Conservation (phyloP, 2,797 vertebrate genomes). For the Neosilurus hyrtlii region DNA sequence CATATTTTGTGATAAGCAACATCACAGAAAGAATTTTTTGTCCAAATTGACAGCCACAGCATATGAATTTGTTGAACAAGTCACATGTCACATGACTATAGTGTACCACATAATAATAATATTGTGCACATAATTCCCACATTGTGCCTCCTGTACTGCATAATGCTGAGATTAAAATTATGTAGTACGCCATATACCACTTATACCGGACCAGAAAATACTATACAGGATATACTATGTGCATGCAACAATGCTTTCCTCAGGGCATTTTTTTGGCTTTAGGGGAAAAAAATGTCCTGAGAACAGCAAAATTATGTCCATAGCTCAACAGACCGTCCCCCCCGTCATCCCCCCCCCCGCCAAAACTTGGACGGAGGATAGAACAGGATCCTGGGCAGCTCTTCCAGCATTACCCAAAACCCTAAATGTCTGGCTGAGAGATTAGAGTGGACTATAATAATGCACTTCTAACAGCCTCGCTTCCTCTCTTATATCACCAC, state of each 20-base stretch:
- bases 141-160: too few relatives aligned
- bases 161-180: not conserved
- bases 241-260: not conserved
- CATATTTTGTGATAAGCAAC: not conserved
- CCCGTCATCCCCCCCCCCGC: not conserved
- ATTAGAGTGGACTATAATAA: slow-evolving; percentile 32
- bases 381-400: slow-evolving; percentile 1
- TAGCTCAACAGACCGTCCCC: not conserved
- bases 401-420: slow-evolving; percentile 11
- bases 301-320: not conserved
- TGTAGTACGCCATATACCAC: not conserved
- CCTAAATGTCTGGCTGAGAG: slow-evolving; percentile 14
- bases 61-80: not conserved
- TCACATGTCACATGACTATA: not conserved
- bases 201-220: not conserved
- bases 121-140: not conserved
- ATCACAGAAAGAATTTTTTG: not conserved
- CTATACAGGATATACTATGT: not conserved
- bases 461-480: not conserved
- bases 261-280: not conserved
- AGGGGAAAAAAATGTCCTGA: not conserved
- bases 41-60: not conserved
- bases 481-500: slow-evolving; percentile 16
- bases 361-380: slow-evolving; percentile 10
- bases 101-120: not conserved